These are phyloP conservation scores for Circaetus cinerascens DNA, from an alignment of 2,113 vertebrate species.

Conservation along the genomic window DNA sequence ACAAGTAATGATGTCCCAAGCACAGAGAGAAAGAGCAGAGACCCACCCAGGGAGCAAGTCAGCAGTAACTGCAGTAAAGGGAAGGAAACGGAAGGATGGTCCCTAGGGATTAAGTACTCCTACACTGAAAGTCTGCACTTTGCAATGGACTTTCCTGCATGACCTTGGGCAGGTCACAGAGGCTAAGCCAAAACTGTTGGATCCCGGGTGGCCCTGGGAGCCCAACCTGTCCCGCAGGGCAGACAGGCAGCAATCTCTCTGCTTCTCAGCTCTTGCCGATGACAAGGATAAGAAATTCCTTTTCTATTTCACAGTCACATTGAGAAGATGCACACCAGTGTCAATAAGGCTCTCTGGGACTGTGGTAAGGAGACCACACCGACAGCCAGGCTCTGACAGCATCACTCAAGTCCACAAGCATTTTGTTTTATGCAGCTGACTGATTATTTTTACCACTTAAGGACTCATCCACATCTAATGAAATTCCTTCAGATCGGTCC, in stretches of 20 bases:
- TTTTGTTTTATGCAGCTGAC: background rate
- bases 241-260: background rate
- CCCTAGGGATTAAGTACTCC: background rate
- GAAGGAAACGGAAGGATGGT: background rate
- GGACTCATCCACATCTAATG: background rate
- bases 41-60: background rate
- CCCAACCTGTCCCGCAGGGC: accelerated
- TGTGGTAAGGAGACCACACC: background rate
- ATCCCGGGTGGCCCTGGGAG: background rate
- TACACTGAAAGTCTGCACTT: background rate
- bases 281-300: background rate
- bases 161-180: background rate
- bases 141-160: background rate
- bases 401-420: background rate
- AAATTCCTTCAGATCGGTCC: background rate
- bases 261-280: background rate
- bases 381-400: background rate
- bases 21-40: background rate
- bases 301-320: background rate
- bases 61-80: background rate
- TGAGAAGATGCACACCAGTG: background rate
- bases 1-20: background rate
- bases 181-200: background rate
- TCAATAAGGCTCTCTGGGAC: accelerated
- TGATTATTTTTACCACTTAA: constrained; percentile 41